Evolutionary conservation across 2,888 invertebrate species (phyloP).

Genomic region (Drosophila engyochracea): DNA sequence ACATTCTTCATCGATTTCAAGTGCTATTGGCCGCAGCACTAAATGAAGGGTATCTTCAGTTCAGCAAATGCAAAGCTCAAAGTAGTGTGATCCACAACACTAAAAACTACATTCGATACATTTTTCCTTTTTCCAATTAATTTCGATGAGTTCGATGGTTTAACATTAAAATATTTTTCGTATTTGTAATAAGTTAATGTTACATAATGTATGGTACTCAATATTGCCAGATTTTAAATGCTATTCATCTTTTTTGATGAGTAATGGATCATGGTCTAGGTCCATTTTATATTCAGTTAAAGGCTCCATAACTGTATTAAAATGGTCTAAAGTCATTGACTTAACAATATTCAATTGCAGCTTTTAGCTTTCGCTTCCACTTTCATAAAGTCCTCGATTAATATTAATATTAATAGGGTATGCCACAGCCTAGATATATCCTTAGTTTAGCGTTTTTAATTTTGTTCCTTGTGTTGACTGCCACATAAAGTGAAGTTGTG

Average conservation of each 20-base stretch:
- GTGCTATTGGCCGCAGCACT: slow-evolving; percentile 30
- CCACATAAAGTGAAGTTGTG: slow-evolving; percentile 71
- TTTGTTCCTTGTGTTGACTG: slow-evolving; percentile 31
- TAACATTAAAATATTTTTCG: background rate
- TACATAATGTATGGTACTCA: background rate
- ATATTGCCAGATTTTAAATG: background rate
- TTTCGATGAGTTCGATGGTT: background rate
- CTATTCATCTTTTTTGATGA: background rate
- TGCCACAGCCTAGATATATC: slow-evolving; percentile 17
- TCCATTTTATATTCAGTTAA: background rate
- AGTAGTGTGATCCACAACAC: background rate
- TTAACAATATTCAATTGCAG: background rate
- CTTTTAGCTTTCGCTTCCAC: background rate
- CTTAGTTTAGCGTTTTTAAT: slow-evolving; percentile 38
- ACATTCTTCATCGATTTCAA: slow-evolving; percentile 45
- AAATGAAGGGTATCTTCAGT: slow-evolving; percentile 37
- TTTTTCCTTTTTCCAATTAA: background rate
- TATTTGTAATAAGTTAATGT: background rate
- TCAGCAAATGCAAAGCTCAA: slow-evolving; percentile 16
- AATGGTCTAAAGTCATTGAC: background rate
- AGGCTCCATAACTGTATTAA: background rate
- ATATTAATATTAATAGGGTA: slow-evolving; percentile 26
- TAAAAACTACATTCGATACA: background rate
- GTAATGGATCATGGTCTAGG: background rate
- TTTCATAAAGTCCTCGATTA: background rate